Evolutionary conservation across 2,888 invertebrate genomes (phyloP).

Genomic region (Drosophila flavopinicola): DNA sequence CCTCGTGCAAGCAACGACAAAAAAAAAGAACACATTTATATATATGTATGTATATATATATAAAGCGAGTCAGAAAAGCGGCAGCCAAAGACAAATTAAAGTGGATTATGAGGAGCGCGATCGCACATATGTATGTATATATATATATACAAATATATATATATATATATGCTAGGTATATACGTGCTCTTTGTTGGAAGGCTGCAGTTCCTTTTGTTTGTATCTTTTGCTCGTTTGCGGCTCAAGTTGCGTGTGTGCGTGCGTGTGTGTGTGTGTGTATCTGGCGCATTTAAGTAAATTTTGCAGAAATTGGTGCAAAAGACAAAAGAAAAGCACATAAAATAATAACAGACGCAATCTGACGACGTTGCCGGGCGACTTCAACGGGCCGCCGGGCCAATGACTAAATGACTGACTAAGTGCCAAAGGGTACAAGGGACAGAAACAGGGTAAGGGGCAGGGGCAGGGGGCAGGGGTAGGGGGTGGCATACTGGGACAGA

Average conservation of each 20-base stretch:
- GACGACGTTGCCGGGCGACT: conserved; percentile 42
- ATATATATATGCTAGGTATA: conserved; percentile 12
- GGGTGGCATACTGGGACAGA: conserved; percentile 18
- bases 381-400: conserved; percentile 61
- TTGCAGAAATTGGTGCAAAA: conserved; percentile 80
- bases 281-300: conserved; percentile 74
- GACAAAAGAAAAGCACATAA: conserved; percentile 79
- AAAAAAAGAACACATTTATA: neutral
- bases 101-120: conserved; percentile 68
- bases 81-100: conserved; percentile 77
- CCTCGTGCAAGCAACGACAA: conserved; percentile 49
- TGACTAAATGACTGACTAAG: conserved; percentile 79
- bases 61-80: conserved; percentile 44
- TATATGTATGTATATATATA: too few species aligned
- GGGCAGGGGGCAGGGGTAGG: conserved; percentile 3
- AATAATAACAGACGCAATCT: conserved; percentile 78
- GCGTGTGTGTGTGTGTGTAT: conserved; percentile 52
- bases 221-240: conserved; percentile 6
- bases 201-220: conserved; percentile 23
- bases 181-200: conserved; percentile 19
- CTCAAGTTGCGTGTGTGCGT: conserved; percentile 25
- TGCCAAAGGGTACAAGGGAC: conserved; percentile 62
- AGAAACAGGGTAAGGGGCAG: neutral
- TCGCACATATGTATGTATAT: conserved; percentile 19
- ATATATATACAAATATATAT: conserved; percentile 8